phyloP scores from a whole-genome alignment of 2,113 vertebrate genomes.

The Stomatorhinus ivindoensis region DNA sequence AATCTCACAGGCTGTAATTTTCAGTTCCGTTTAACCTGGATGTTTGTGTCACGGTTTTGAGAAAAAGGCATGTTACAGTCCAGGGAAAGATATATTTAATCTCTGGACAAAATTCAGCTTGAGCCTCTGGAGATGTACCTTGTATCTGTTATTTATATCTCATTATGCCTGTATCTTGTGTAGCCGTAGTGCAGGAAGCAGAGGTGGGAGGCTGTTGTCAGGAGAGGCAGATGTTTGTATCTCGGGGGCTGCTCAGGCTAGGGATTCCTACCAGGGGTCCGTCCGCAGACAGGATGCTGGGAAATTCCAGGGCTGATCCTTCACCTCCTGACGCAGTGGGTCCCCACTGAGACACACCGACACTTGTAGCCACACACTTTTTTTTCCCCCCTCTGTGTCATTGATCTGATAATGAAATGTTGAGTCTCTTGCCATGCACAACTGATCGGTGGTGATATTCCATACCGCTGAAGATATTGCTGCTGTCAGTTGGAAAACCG shows the following conservation, averaged over 20 bases:
- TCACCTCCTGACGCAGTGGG: neutral
- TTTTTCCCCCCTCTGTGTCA: neutral
- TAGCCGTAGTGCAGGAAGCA: neutral
- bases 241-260: neutral
- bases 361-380: neutral
- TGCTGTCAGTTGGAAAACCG: neutral
- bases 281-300: neutral
- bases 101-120: neutral
- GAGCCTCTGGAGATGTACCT: neutral
- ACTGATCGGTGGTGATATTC: neutral
- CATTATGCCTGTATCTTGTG: neutral
- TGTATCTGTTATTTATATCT: neutral
- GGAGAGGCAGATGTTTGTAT: neutral
- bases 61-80: neutral
- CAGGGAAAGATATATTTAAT: neutral
- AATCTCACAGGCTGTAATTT: neutral
- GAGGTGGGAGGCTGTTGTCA: neutral
- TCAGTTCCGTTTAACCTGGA: neutral
- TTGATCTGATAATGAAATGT: neutral
- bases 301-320: neutral
- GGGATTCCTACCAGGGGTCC: neutral
- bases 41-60: neutral
- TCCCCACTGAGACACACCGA: neutral
- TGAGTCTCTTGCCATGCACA: neutral
- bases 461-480: neutral